Conservation (phyloP, 2,797 vertebrate species). For the Anguilla anguilla region DNA sequence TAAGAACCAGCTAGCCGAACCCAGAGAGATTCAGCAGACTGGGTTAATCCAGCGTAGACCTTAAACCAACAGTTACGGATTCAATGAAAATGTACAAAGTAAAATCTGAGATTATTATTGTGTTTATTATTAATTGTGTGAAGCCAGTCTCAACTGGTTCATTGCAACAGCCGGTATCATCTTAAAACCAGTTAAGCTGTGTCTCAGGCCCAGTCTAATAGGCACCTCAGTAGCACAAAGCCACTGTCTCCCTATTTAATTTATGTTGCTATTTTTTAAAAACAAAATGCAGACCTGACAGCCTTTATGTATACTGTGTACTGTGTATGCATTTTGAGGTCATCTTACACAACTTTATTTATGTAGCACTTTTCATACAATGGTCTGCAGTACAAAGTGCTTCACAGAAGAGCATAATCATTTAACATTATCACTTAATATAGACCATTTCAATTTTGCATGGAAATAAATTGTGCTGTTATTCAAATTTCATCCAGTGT, state of each 20-base stretch:
- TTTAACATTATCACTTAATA: too few species aligned
- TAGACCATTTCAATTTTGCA: neutral
- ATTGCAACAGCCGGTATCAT: neutral
- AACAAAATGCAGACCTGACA: neutral
- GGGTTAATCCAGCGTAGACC: slow-evolving; percentile 11
- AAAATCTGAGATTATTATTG: neutral
- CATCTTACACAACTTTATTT: neutral
- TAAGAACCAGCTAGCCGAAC: slow-evolving; percentile 53
- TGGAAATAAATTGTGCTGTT: neutral
- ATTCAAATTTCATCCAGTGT: neutral
- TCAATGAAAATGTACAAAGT: neutral
- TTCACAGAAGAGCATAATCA: too few species aligned
- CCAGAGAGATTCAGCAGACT: slow-evolving; percentile 8
- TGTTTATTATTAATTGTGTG: neutral
- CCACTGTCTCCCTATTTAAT: neutral
- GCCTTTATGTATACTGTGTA: neutral
- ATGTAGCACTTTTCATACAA: too few species aligned
- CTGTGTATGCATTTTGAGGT: neutral
- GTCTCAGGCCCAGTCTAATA: neutral
- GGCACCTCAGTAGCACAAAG: neutral
- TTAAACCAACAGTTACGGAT: neutral
- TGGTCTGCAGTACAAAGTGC: too few species aligned
- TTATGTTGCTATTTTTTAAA: neutral
- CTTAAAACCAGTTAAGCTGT: neutral
- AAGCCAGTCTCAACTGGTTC: neutral